Percentiles rank a stretch among this genome's conserved stretches.
Evolutionary conservation across 2,888 invertebrate genomes (phyloP).

Genomic region (Epinotia ramella): DNA sequence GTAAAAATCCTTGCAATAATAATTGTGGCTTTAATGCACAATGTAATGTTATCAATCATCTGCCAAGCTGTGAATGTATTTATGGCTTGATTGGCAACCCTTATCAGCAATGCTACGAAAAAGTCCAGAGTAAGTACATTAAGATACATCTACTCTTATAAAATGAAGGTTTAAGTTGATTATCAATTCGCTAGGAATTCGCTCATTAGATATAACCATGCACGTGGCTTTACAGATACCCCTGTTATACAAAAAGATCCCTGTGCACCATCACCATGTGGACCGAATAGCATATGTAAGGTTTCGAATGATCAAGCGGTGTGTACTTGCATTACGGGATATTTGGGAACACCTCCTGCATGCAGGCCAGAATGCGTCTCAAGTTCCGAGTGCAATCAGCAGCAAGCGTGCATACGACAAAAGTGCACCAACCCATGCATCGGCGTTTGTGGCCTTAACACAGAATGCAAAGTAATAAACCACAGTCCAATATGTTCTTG

Average conservation of each 20-base stretch:
- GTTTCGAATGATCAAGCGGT: constrained; percentile 89
- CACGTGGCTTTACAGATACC: constrained; percentile 60
- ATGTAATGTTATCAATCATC: constrained; percentile 90
- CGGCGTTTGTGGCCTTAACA: constrained; percentile 87
- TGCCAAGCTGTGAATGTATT: constrained; percentile 88
- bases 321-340: constrained; percentile 89
- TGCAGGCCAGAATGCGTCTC: constrained; percentile 88
- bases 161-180: background rate
- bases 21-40: constrained; percentile 90
- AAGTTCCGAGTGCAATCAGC: constrained; percentile 87
- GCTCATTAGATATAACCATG: background rate
- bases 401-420: constrained; percentile 88
- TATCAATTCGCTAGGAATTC: background rate
- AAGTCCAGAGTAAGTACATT: constrained; percentile 60
- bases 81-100: constrained; percentile 87
- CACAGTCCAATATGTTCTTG: constrained; percentile 91
- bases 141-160: background rate
- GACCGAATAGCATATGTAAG: constrained; percentile 90
- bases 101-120: constrained; percentile 83
- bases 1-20: constrained; percentile 90
- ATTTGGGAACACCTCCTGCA: constrained; percentile 87
- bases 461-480: constrained; percentile 89
- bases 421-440: constrained; percentile 89
- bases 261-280: constrained; percentile 91
- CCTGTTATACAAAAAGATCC: constrained; percentile 80